Percentiles rank a stretch among this genome's conserved stretches.
Evolutionary conservation across 2,888 invertebrate species (phyloP).

Genomic region (Lordiphosa fenestrarum): DNA sequence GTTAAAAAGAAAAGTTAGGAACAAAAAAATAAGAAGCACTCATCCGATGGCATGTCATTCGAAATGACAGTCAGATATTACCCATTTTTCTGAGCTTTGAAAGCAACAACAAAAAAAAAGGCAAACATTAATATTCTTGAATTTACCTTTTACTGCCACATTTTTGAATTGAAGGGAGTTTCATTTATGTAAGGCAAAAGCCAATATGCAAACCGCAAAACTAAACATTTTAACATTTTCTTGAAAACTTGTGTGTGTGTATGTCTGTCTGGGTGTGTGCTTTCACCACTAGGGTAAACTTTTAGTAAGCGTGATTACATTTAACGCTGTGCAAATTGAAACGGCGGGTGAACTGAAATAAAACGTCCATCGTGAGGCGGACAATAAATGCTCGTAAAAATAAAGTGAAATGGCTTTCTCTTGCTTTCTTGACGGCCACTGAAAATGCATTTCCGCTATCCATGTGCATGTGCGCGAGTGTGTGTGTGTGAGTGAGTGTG

Average conservation of each 20-base stretch:
- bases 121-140: too few species aligned
- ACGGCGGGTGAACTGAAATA: conserved; percentile 45
- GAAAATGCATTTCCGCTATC: conserved; percentile 64
- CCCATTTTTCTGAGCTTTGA: too few species aligned
- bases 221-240: background rate
- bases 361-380: conserved; percentile 36
- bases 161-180: too few species aligned
- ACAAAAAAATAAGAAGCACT: too few species aligned
- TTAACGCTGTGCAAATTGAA: conserved; percentile 64
- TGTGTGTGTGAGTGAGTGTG: conserved; percentile 7
- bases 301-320: conserved; percentile 34
- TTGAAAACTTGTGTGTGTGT: background rate
- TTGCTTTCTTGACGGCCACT: conserved; percentile 72
- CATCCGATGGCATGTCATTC: too few species aligned
- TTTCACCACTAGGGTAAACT: conserved; percentile 1
- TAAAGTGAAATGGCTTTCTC: conserved; percentile 68
- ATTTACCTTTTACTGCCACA: too few species aligned
- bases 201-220: background rate
- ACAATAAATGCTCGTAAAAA: conserved; percentile 67
- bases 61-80: too few species aligned
- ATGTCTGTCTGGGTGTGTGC: background rate
- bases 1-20: too few species aligned
- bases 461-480: conserved; percentile 14
- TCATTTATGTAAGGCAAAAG: conserved; percentile 5
- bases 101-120: too few species aligned